Base-by-base conservation (phyloP, 2,888 invertebrate genomes). In the Phaedon cochleariae region DNA sequence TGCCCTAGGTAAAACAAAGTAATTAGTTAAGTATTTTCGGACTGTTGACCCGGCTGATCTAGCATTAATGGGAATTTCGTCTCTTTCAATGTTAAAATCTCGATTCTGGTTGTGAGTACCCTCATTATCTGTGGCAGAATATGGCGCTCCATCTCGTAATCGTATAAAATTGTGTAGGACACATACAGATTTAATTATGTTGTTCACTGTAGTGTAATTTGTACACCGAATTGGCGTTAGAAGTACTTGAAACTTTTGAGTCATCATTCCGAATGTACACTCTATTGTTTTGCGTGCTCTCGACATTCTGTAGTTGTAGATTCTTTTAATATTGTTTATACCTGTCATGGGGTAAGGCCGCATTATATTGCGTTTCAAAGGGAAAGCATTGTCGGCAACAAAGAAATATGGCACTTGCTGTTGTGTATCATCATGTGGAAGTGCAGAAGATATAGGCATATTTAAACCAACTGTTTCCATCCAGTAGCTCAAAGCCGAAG, bases 221-320 rank as follows among this genome's bases (percentile, higher is more conserved):
- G 26, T 20, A 46, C 62, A 65, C n/a, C 57, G 29, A 55, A 60
- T 67, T 12, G 60, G 57, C 12, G 52, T 60, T 18, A 10, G 12
- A 6, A 67, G 34, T 34, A 60, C 55, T 64, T 48, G 63, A 59
- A 68, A 70, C 46, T 68, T 68, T 52, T 65, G 22, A 17, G 63
- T 54, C 67, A 64, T 63, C 65, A 68, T 68, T 15, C 67, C 68
- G 46, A 65, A 65, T 18, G 58, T 21, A 31, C 67, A 67, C 58
- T 63, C 68, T 21, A 68, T 49, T 37, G 51, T 62, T 65, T 65
- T 68, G 45, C 68, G 21, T 26, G 31, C 65, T 49, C 65, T 22
- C 26, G 60, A 48, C 52, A 64, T 20, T 21, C 49, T 49, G 49
- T 49, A 49, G 22, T 49, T 49, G 22, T 22, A 49, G 22, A 49